Evolutionary conservation across 2,113 vertebrate genomes (phyloP).

Genomic region (Cichladusa arquata): DNA sequence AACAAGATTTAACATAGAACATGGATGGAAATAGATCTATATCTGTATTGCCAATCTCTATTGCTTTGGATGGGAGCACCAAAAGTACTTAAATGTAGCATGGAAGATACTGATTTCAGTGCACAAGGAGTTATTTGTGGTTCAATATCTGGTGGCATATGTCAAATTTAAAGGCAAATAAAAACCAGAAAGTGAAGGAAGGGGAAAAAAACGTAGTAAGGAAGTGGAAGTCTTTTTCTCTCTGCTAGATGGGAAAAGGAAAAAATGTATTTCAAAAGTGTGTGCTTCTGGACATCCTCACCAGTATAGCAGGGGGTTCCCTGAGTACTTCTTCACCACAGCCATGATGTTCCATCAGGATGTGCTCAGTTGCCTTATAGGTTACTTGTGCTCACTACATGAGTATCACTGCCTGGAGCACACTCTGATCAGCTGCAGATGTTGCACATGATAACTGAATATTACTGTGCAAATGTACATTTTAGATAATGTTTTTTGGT

Average conservation of each 20-base stretch:
- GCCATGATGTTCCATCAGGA: neutral
- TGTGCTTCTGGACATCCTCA: neutral
- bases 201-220: rapidly evolving
- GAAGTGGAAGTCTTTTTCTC: neutral
- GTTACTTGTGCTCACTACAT: neutral
- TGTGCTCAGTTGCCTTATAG: neutral
- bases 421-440: neutral
- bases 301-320: neutral
- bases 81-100: neutral
- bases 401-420: neutral
- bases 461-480: neutral
- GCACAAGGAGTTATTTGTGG: neutral
- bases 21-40: neutral
- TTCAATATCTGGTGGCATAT: neutral
- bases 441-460: neutral
- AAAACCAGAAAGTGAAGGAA: neutral
- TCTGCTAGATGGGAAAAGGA: neutral
- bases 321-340: neutral
- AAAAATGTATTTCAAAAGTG: neutral
- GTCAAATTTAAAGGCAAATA: neutral
- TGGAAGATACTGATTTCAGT: neutral
- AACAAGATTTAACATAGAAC: neutral
- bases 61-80: neutral
- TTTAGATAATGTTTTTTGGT: neutral
- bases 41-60: neutral